Percentiles rank a stretch among this genome's conserved stretches.
phyloP scores from a whole-genome alignment of 2,888 invertebrate genomes.

The Gymnocheta viridis region DNA sequence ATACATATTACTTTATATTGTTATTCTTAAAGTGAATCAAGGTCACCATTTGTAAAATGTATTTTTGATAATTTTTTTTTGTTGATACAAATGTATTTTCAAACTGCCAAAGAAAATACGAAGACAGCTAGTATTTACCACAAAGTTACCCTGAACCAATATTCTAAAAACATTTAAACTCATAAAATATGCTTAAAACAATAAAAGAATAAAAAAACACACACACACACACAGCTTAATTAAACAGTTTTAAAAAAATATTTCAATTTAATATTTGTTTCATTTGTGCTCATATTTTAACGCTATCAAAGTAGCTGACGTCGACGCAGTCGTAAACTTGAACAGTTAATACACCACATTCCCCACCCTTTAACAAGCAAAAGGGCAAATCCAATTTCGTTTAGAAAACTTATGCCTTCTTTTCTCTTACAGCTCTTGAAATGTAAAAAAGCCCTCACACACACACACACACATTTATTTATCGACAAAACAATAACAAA shows the following conservation, averaged over 20 bases:
- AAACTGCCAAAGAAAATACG: not conserved
- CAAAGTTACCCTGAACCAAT: not conserved
- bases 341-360: conserved; percentile 34
- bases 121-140: not conserved
- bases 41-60: not conserved
- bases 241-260: not conserved
- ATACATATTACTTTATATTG: conserved; percentile 1
- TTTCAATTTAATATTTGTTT: not conserved
- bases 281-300: conserved; percentile 2
- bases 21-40: conserved; percentile 19
- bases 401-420: not conserved
- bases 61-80: conserved; percentile 1
- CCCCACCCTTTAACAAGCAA: conserved; percentile 47
- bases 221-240: not conserved
- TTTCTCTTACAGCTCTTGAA: not conserved
- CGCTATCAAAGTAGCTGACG: not conserved
- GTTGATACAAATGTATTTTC: not conserved
- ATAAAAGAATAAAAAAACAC: not conserved
- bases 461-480: not conserved
- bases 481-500: not conserved
- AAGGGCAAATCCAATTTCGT: conserved; percentile 39
- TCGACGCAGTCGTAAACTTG: conserved; percentile 25
- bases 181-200: not conserved
- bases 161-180: not conserved
- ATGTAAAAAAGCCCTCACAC: not conserved